Conservation (phyloP, 2,888 invertebrate genomes). For the Eueremaeus valkanovi region DNA sequence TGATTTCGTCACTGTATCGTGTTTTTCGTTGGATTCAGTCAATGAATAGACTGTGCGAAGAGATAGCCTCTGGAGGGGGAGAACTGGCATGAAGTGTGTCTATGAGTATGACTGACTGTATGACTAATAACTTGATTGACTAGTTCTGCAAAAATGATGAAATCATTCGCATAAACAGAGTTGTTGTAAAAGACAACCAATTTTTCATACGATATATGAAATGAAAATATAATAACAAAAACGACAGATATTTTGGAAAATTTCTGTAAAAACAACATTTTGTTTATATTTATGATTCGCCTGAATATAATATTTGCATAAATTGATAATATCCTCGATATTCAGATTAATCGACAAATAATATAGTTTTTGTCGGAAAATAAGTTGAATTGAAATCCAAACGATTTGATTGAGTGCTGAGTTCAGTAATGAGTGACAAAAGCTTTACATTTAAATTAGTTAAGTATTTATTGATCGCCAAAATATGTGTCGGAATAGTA, state of each 20-base stretch:
- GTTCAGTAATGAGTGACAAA: constrained; percentile 8
- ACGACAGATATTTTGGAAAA: no score
- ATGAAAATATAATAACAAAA: no score
- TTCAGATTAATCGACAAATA: neutral
- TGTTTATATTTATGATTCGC: no score
- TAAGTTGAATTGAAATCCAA: neutral
- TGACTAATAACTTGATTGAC: constrained; percentile 24
- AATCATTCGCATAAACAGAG: constrained; percentile 15
- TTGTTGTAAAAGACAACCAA: neutral
- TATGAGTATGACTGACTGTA: neutral
- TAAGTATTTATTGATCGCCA: constrained; percentile 23
- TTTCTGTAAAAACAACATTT: no score
- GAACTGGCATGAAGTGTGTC: neutral
- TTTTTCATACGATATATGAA: no score
- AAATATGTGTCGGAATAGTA: constrained; percentile 14
- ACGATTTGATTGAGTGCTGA: neutral
- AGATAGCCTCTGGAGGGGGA: no score
- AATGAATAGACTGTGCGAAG: no score
- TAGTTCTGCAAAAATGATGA: neutral
- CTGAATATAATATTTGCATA: no score
- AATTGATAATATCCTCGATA: no score
- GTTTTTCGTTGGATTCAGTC: no score
- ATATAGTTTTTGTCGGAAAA: neutral
- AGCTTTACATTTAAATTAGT: constrained; percentile 16
- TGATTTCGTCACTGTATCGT: no score